phyloP scores from a whole-genome alignment of 2,113 vertebrate species.

The Calidris pygmaea region DNA sequence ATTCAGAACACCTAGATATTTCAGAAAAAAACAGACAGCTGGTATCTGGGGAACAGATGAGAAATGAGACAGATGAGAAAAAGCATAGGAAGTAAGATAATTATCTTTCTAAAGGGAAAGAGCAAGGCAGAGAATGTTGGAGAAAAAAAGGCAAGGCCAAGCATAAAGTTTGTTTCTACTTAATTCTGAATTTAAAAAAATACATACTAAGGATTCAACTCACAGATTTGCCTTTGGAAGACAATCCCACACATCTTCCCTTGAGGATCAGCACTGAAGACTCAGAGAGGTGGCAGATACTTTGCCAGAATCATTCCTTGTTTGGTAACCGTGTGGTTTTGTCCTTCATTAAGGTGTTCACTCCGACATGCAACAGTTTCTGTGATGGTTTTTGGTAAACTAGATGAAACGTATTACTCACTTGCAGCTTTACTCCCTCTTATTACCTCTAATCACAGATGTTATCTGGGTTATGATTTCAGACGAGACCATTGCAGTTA shows the following conservation, averaged over 20 bases:
- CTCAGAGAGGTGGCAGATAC: neutral
- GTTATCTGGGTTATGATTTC: neutral
- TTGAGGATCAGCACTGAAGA: neutral
- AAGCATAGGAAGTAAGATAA: neutral
- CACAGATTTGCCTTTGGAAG: neutral
- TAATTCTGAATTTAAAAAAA: too few relatives aligned
- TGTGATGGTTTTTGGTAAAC: neutral
- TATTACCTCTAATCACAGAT: neutral
- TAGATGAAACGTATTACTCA: neutral
- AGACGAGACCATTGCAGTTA: neutral
- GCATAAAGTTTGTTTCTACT: neutral
- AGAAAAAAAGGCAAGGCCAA: neutral
- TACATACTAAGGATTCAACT: neutral
- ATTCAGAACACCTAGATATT: neutral
- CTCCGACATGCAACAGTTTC: neutral
- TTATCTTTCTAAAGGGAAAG: neutral
- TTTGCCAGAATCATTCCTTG: neutral
- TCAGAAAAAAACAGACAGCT: neutral
- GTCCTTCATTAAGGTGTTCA: neutral
- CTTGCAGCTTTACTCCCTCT: neutral
- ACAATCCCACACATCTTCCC: neutral
- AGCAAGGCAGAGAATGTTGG: neutral
- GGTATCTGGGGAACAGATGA: neutral
- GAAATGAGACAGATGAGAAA: neutral
- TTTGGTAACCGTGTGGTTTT: neutral